phyloP scores from a whole-genome alignment of 2,888 invertebrate genomes.

The Drosophila demipolita region DNA sequence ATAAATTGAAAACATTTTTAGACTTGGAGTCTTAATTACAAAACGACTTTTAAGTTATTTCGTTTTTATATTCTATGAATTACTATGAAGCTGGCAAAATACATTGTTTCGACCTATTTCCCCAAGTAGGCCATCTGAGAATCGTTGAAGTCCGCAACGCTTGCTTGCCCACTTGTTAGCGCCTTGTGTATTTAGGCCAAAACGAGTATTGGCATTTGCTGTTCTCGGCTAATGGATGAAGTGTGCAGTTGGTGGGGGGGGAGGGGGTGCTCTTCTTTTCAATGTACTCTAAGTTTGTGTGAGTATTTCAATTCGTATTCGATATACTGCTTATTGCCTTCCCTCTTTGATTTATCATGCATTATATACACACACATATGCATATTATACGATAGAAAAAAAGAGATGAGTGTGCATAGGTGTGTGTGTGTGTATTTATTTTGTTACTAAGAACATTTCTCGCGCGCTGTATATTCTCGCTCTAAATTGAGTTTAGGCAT shows the following conservation, averaged over 20 bases:
- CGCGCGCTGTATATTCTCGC: slow-evolving; percentile 15
- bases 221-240: slow-evolving; percentile 34
- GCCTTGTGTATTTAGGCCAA: slow-evolving; percentile 76
- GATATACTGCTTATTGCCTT: slow-evolving; percentile 6
- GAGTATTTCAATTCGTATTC: slow-evolving; percentile 24
- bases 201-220: slow-evolving; percentile 62
- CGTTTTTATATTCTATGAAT: background rate
- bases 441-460: background rate
- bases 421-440: background rate
- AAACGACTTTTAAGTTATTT: background rate
- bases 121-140: slow-evolving; percentile 41
- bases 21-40: background rate
- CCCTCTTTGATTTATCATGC: slow-evolving; percentile 49
- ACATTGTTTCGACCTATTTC: slow-evolving; percentile 27
- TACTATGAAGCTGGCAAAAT: background rate
- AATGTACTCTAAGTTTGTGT: slow-evolving; percentile 18
- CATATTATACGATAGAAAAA: background rate
- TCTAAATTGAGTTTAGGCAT: slow-evolving; percentile 65
- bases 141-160: slow-evolving; percentile 53
- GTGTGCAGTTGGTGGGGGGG: background rate
- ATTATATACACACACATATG: slow-evolving; percentile 16
- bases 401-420: background rate
- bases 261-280: background rate
- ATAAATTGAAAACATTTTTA: no score
- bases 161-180: slow-evolving; percentile 55